These are phyloP conservation scores for Parthenolecanium corni DNA, from an alignment of 2,888 invertebrate genomes.

Conservation along the genomic window DNA sequence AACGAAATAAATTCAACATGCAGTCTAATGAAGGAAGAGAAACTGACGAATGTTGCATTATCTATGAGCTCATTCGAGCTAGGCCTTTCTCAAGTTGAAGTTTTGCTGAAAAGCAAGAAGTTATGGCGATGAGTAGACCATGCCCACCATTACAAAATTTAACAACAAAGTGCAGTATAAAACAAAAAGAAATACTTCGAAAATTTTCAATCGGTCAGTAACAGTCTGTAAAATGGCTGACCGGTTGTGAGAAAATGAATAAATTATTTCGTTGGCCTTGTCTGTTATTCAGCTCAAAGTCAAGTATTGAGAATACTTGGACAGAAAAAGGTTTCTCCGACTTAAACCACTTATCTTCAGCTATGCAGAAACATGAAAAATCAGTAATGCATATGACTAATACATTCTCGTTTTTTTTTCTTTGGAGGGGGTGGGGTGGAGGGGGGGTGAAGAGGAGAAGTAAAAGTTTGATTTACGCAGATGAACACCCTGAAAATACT, in stretches of 20 bases:
- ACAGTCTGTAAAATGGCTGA: neutral
- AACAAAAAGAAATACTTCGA: neutral
- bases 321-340: neutral
- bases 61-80: neutral
- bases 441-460: too few relatives aligned
- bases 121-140: neutral
- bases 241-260: neutral
- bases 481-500: too few relatives aligned
- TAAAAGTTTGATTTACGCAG: too few relatives aligned
- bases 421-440: too few relatives aligned
- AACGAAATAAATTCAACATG: too few relatives aligned
- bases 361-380: neutral
- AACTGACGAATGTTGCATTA: too few relatives aligned
- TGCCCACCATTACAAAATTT: neutral
- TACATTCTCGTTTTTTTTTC: too few relatives aligned
- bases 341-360: neutral
- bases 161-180: neutral
- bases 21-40: too few relatives aligned
- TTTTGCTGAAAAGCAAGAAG: neutral
- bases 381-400: neutral
- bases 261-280: neutral
- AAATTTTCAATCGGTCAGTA: neutral
- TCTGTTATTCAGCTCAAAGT: neutral
- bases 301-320: neutral
- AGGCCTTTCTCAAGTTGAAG: neutral